These are phyloP conservation scores for Noctua fimbriata DNA, from an alignment of 2,888 invertebrate genomes.

Conservation along the genomic window DNA sequence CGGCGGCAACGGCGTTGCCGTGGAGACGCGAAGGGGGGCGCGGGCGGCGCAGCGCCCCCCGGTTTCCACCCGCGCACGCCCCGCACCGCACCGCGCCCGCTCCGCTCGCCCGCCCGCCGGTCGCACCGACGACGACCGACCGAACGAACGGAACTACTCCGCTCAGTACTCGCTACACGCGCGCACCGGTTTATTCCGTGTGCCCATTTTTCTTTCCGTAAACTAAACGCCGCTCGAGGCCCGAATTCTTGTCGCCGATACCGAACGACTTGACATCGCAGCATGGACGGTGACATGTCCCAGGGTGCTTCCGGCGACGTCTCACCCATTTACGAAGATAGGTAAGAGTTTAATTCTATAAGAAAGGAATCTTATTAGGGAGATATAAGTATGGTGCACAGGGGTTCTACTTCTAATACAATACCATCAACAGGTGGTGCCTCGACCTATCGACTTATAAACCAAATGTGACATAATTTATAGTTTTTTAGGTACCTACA, in stretches of 20 bases:
- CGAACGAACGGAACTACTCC: conserved; percentile 67
- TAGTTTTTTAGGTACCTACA: background rate
- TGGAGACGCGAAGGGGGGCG: conserved; percentile 64
- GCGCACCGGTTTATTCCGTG: conserved; percentile 79
- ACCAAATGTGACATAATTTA: background rate
- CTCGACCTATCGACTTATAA: background rate
- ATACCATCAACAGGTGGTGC: conserved; percentile 46
- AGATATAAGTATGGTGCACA: conserved; percentile 18
- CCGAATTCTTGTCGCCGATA: conserved; percentile 65
- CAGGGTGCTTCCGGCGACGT: conserved; percentile 82
- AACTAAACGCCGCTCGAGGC: conserved; percentile 70
- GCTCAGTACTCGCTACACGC: conserved; percentile 73
- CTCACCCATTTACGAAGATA: conserved; percentile 84
- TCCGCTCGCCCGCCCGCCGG: conserved; percentile 61
- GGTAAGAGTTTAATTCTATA: conserved; percentile 74
- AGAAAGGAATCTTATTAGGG: conserved; percentile 40
- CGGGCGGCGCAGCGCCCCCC: conserved; percentile 82
- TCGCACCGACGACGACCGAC: conserved; percentile 60
- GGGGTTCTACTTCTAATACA: conserved; percentile 23
- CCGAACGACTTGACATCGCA: conserved; percentile 56
- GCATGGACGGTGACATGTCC: conserved; percentile 85
- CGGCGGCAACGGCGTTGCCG: conserved; percentile 63
- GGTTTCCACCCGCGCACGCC: conserved; percentile 67
- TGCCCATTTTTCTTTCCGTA: conserved; percentile 72
- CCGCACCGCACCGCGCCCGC: conserved; percentile 58